A percentile compares a stretch with the other conserved stretches of the same genome.
Conservation (phyloP, 2,113 vertebrate genomes). For the Bufo gargarizans region DNA sequence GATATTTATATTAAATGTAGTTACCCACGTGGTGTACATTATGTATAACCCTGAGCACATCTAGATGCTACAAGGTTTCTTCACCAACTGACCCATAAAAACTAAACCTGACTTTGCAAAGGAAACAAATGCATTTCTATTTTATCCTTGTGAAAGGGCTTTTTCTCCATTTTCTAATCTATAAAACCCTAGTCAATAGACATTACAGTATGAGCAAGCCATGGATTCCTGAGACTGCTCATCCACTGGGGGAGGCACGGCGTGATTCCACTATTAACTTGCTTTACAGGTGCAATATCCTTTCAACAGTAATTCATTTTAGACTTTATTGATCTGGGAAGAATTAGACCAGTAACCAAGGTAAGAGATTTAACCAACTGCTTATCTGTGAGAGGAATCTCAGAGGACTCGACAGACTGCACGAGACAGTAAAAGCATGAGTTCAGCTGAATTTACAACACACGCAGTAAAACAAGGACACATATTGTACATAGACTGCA, state of each 20-base stretch:
- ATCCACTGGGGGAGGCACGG: constrained; percentile 10
- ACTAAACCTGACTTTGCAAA: not conserved
- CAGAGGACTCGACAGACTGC: constrained; percentile 37
- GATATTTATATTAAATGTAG: no score
- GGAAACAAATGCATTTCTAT: not conserved
- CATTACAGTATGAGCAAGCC: not conserved
- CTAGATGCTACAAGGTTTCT: not conserved
- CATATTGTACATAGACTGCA: constrained; percentile 22
- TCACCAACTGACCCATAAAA: not conserved
- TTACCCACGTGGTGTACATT: no score
- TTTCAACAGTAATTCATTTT: constrained; percentile 53
- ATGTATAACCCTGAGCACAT: no score
- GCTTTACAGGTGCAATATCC: constrained; percentile 50
- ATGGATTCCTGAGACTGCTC: not conserved
- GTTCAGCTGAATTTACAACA: constrained; percentile 37
- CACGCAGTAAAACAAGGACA: constrained; percentile 27
- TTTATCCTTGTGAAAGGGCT: not conserved
- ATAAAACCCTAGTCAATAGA: constrained; percentile 17
- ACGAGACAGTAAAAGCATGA: constrained; percentile 32
- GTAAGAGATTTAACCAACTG: constrained; percentile 48
- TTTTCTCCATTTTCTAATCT: constrained; percentile 13
- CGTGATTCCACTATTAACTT: constrained; percentile 49
- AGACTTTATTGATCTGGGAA: constrained; percentile 51
- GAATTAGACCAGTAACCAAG: constrained; percentile 49
- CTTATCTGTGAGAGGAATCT: constrained; percentile 48